Evolutionary conservation across 2,113 vertebrate species (phyloP).

Genomic region (Periophthalmodon schlosseri): DNA sequence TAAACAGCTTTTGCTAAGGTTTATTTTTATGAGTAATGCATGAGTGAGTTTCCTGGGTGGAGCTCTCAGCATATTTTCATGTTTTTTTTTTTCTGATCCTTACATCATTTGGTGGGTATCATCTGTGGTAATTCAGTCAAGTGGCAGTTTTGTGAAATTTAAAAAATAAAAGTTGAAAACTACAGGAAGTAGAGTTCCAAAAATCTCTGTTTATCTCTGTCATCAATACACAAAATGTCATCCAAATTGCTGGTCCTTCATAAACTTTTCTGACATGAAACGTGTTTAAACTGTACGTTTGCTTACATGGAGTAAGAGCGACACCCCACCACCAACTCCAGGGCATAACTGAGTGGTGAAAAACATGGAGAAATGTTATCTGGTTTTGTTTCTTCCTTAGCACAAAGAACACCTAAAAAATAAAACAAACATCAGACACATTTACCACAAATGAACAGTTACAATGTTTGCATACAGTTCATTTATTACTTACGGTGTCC

Average conservation of each 20-base stretch:
- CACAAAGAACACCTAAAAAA: conserved; percentile 89
- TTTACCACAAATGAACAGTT: no score
- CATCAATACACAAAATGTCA: not conserved
- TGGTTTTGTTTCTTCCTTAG: conserved; percentile 94
- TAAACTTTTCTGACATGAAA: not conserved
- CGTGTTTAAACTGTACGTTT: not conserved
- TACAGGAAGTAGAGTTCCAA: no score
- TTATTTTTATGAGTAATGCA: not conserved
- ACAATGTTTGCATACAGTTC: not conserved
- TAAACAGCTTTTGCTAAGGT: not conserved
- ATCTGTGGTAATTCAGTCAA: not conserved
- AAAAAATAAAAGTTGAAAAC: no score
- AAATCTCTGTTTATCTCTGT: no score
- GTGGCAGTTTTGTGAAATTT: not conserved
- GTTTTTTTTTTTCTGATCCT: no score
- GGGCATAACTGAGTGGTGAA: conserved; percentile 96
- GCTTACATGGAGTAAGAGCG: conserved; percentile 88
- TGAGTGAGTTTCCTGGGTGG: not conserved
- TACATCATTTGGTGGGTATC: no score
- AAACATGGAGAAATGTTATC: conserved; percentile 96
- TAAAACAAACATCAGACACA: conserved; percentile 6
- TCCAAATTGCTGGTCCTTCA: not conserved
- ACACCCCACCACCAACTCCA: conserved; percentile 99
- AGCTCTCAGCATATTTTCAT: no score
- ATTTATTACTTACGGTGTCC: conserved; percentile 86